Percentiles rank a stretch among this genome's conserved stretches.
phyloP scores from a whole-genome alignment of 2,888 invertebrate genomes.

The Meteorus cinctellus region DNA sequence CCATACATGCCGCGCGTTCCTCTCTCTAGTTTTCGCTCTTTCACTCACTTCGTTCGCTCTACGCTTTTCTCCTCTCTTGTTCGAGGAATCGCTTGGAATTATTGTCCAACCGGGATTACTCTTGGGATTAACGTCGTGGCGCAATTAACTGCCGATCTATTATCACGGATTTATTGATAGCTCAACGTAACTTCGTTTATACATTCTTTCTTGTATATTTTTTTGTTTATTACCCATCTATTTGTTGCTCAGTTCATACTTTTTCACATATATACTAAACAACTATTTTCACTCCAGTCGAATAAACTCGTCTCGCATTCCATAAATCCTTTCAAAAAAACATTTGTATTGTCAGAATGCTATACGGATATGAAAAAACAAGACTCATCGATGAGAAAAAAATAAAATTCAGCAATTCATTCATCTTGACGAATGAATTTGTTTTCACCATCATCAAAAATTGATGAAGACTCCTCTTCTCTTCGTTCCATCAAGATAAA shows the following conservation, averaged over 20 bases:
- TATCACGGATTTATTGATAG: slow-evolving; percentile 43
- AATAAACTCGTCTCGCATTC: too few relatives aligned
- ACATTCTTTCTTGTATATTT: slow-evolving; percentile 9
- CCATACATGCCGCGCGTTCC: slow-evolving; percentile 46
- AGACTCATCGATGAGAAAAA: neutral
- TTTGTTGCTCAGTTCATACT: too few relatives aligned
- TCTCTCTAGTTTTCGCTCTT: slow-evolving; percentile 14
- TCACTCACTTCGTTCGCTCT: slow-evolving; percentile 10
- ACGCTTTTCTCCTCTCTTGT: slow-evolving; percentile 14
- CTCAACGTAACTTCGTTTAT: slow-evolving; percentile 1
- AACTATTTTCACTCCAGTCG: too few relatives aligned
- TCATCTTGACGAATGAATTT: neutral
- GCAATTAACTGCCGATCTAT: slow-evolving; percentile 47
- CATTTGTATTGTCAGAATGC: too few relatives aligned
- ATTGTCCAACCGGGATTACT: slow-evolving; percentile 47
- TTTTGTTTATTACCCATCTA: too few relatives aligned
- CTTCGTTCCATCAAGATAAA: neutral
- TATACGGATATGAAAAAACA: too few relatives aligned
- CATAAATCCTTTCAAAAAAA: too few relatives aligned
- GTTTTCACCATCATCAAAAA: neutral
- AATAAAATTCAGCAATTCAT: slow-evolving; percentile 8
- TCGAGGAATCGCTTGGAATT: slow-evolving; percentile 42
- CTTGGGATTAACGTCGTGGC: slow-evolving; percentile 45
- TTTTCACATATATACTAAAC: too few relatives aligned
- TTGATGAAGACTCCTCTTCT: neutral